These are phyloP conservation scores for Digitonthophagus gazella DNA, from an alignment of 2,888 invertebrate genomes.

Conservation along the genomic window DNA sequence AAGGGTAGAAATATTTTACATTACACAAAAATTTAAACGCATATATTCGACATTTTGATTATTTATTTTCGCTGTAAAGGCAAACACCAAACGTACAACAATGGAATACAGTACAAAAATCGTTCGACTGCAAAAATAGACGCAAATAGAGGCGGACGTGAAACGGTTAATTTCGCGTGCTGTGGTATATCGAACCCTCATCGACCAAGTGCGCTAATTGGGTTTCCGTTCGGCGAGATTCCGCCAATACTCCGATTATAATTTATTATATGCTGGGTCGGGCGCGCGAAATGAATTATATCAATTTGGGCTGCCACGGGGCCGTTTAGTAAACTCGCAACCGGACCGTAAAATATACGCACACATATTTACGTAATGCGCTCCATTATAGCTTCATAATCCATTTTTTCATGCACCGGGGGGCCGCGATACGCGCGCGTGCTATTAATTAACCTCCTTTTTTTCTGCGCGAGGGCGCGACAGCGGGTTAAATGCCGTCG, in stretches of 20 bases:
- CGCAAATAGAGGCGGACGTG: neutral
- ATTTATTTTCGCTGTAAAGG: neutral
- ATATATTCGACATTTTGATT: neutral
- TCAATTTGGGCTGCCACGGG: neutral
- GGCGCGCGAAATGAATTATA: neutral
- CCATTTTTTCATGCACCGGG: neutral
- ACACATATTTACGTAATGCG: neutral
- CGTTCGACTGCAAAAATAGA: neutral
- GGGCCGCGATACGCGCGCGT: neutral
- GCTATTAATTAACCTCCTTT: neutral
- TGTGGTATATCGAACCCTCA: neutral
- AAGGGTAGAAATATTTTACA: neutral
- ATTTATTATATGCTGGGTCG: neutral
- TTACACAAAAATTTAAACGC: neutral
- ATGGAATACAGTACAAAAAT: neutral
- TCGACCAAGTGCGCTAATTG: neutral
- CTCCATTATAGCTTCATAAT: neutral
- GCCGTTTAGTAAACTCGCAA: neutral
- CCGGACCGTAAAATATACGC: neutral
- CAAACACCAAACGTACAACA: neutral
- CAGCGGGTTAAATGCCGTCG: neutral
- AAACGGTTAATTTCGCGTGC: neutral
- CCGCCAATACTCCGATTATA: neutral
- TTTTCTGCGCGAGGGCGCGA: neutral
- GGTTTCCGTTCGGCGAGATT: neutral